phyloP scores from a whole-genome alignment of 2,888 invertebrate genomes.

The Formica aserva region DNA sequence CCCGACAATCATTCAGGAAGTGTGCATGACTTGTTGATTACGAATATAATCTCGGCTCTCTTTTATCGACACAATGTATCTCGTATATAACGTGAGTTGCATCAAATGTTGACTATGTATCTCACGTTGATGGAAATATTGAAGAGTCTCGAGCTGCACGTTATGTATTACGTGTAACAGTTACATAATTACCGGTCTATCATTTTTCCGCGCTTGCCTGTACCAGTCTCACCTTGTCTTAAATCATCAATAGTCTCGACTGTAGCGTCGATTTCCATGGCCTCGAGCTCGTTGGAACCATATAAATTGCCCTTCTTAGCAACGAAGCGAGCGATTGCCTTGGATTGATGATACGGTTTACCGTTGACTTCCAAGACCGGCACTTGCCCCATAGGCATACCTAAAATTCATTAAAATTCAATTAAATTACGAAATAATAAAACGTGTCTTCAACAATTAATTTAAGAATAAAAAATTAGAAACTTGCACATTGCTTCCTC shows the following conservation, averaged over 20 bases:
- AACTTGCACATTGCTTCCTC: too few species aligned
- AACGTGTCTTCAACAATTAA: not conserved
- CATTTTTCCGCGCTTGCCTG: not conserved
- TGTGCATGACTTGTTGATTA: not conserved
- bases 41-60: not conserved
- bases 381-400: constrained; percentile 86
- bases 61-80: not conserved
- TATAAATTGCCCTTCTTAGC: constrained; percentile 86
- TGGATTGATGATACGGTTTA: constrained; percentile 85
- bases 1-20: not conserved
- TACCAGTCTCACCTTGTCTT: constrained; percentile 84
- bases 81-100: not conserved
- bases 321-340: constrained; percentile 87
- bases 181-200: constrained; percentile 5
- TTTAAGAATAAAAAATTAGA: not conserved
- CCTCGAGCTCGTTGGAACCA: constrained; percentile 86
- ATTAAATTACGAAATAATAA: not conserved
- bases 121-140: not conserved
- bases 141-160: not conserved
- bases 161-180: not conserved
- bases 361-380: constrained; percentile 86
- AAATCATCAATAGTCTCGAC: constrained; percentile 86
- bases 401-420: constrained; percentile 72
- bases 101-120: not conserved
- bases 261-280: constrained; percentile 86